Percentiles rank a stretch among this genome's conserved stretches.
These are phyloP conservation scores for Ophioninae sp. DNA, from an alignment of 2,888 invertebrate genomes.

Conservation along the genomic window DNA sequence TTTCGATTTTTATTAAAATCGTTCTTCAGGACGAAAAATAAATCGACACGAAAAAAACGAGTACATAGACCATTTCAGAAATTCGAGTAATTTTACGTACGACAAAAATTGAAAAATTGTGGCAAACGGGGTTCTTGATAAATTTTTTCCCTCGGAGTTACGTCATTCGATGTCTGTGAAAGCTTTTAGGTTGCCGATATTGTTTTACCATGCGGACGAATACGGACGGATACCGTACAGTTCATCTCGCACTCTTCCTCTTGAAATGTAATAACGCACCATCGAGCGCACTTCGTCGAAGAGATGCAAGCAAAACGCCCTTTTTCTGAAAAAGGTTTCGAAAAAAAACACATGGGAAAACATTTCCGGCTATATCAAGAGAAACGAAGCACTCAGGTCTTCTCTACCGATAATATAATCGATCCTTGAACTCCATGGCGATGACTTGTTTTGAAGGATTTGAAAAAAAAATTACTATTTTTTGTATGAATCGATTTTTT, in stretches of 20 bases:
- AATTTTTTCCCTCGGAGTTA: background rate
- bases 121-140: background rate
- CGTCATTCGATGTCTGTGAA: conserved; percentile 16
- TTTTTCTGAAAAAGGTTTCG: conserved; percentile 5
- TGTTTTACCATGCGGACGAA: conserved; percentile 7
- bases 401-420: background rate
- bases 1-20: background rate
- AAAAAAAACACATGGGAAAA: background rate
- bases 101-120: background rate
- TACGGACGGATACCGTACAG: background rate
- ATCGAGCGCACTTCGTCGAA: conserved; percentile 9
- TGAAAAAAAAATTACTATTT: background rate
- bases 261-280: conserved; percentile 29
- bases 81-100: background rate
- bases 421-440: background rate
- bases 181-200: conserved; percentile 41
- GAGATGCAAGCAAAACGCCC: conserved; percentile 1
- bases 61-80: no score
- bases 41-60: background rate
- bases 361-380: background rate
- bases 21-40: background rate
- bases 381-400: background rate
- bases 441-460: background rate
- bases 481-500: background rate
- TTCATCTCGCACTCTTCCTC: conserved; percentile 4